Evolutionary conservation across 2,797 vertebrate genomes (phyloP).

Genomic region (Phoxinus dragarum): DNA sequence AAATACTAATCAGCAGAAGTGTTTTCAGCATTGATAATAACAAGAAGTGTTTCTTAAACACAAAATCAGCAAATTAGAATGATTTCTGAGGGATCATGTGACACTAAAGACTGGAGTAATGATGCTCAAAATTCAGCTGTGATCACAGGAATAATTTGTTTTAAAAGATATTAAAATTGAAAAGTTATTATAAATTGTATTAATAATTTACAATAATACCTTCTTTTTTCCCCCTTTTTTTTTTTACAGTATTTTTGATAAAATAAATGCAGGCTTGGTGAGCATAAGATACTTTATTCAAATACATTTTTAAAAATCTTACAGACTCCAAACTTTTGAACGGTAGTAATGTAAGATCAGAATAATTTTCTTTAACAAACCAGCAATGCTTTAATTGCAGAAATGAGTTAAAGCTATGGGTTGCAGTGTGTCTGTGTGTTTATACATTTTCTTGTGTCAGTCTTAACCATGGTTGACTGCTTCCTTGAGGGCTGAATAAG

Average conservation of each 20-base stretch:
- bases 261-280: neutral
- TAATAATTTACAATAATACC: neutral
- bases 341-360: neutral
- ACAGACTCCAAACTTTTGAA: neutral
- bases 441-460: neutral
- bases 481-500: slow-evolving; percentile 37
- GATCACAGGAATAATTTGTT: neutral
- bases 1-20: neutral
- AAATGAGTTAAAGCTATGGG: neutral
- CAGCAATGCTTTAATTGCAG: neutral
- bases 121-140: neutral
- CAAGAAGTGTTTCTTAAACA: neutral
- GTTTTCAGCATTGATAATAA: neutral
- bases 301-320: neutral
- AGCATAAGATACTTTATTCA: neutral
- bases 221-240: too few relatives aligned
- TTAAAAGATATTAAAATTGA: neutral
- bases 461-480: slow-evolving; percentile 29
- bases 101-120: neutral
- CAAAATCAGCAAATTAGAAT: neutral
- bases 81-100: neutral
- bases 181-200: neutral
- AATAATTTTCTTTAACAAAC: neutral
- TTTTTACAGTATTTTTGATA: neutral
- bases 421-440: neutral